These are phyloP conservation scores for Cyprinus carpio DNA, from an alignment of 2,113 vertebrate genomes.

Conservation along the genomic window DNA sequence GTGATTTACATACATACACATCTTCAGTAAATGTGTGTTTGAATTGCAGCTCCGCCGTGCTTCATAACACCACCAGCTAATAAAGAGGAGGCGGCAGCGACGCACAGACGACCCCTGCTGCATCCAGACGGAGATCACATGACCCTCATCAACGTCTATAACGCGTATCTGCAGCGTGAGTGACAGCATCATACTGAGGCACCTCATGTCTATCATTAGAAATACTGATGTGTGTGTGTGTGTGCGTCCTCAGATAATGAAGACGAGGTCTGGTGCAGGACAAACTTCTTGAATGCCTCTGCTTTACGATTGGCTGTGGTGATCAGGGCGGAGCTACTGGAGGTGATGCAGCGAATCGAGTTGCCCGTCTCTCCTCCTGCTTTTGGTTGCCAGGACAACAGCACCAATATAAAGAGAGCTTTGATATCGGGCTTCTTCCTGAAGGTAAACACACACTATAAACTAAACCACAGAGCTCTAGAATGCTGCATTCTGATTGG, in stretches of 20 bases:
- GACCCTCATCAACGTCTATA: conserved; percentile 86
- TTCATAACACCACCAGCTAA: conserved; percentile 69
- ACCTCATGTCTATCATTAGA: too few relatives aligned
- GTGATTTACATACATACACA: neutral
- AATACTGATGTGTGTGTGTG: neutral
- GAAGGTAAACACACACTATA: conserved; percentile 73
- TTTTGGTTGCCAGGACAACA: conserved; percentile 87
- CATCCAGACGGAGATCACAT: conserved; percentile 83
- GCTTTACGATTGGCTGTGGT: conserved; percentile 81
- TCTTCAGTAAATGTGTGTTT: neutral
- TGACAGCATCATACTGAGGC: conserved; percentile 2
- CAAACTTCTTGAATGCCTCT: conserved; percentile 78
- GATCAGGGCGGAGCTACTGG: conserved; percentile 86
- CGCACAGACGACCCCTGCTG: conserved; percentile 78
- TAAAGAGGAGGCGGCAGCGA: conserved; percentile 71
- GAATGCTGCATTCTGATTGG: neutral
- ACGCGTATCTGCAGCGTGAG: conserved; percentile 84
- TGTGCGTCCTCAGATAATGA: conserved; percentile 74
- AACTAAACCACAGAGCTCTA: neutral
- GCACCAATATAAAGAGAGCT: conserved; percentile 86
- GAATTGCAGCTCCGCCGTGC: conserved; percentile 77
- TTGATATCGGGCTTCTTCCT: conserved; percentile 95
- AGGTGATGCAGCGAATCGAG: conserved; percentile 92
- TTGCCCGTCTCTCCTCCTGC: conserved; percentile 88
- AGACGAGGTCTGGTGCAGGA: conserved; percentile 86